Percentiles rank a stretch among this genome's conserved stretches.
These are phyloP conservation scores for Catamblyrhynchus diadema DNA, from an alignment of 2,797 vertebrate species.

Conservation along the genomic window DNA sequence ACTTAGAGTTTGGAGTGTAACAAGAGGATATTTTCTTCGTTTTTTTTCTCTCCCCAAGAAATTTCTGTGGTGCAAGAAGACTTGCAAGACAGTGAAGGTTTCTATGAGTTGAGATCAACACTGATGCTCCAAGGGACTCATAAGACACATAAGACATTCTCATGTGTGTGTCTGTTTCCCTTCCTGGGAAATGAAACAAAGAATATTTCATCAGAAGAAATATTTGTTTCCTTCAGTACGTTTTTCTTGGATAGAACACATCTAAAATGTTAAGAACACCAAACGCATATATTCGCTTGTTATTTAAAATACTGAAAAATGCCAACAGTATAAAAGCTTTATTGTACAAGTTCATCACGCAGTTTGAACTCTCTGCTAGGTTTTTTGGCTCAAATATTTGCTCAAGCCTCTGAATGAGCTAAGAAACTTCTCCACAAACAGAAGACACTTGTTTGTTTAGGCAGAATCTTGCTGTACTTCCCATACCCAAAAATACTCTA, in stretches of 20 bases:
- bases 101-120: constrained; percentile 51
- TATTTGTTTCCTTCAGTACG: constrained; percentile 49
- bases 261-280: not conserved
- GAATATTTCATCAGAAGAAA: constrained; percentile 61
- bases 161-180: constrained; percentile 34
- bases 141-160: not conserved
- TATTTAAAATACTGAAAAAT: not conserved
- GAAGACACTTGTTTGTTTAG: not conserved
- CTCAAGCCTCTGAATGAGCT: not conserved
- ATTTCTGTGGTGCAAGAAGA: constrained; percentile 35
- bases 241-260: not conserved
- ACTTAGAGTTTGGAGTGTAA: not conserved
- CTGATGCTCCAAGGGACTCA: not conserved
- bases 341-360: not conserved
- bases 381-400: not conserved
- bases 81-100: constrained; percentile 34
- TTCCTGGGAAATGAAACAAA: not conserved
- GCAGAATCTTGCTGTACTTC: not conserved
- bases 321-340: not conserved
- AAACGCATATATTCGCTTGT: not conserved
- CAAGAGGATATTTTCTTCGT: not conserved
- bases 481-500: not conserved
- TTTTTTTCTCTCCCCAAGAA: not conserved
- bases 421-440: not conserved
- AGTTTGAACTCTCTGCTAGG: not conserved